Evolutionary conservation across 2,797 vertebrate genomes (phyloP).

Genomic region (Squalus acanthias): DNA sequence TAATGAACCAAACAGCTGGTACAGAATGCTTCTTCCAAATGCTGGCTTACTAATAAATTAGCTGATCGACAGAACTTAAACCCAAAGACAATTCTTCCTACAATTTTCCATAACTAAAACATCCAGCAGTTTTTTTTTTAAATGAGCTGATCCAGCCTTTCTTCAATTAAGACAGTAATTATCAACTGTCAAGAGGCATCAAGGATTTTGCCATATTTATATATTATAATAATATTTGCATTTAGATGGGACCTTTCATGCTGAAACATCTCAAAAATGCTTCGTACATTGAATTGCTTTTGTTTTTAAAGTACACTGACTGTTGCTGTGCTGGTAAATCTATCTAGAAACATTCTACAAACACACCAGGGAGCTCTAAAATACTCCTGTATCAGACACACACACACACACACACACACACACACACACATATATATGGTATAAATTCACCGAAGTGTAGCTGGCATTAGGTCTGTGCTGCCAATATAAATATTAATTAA

Average conservation of each 20-base stretch:
- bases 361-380: neutral
- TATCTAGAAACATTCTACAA: neutral
- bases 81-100: slow-evolving; percentile 19
- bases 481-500: slow-evolving; percentile 33
- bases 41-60: neutral
- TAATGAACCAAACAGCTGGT: neutral
- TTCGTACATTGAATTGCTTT: neutral
- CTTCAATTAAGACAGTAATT: slow-evolving; percentile 12
- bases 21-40: slow-evolving; percentile 13
- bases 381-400: slow-evolving; percentile 38
- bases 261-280: neutral
- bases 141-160: neutral
- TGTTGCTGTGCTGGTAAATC: neutral
- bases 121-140: neutral
- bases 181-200: slow-evolving; percentile 6
- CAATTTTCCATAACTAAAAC: slow-evolving; percentile 28
- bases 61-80: slow-evolving; percentile 19
- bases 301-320: neutral
- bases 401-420: slow-evolving; percentile 43
- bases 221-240: slow-evolving; percentile 6
- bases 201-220: neutral
- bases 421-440: slow-evolving; percentile 42
- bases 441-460: slow-evolving; percentile 48
- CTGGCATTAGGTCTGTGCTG: slow-evolving; percentile 37
- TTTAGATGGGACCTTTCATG: neutral